phyloP scores from a whole-genome alignment of 1,140 invertebrate genomes.

The Bemisia tabaci region DNA sequence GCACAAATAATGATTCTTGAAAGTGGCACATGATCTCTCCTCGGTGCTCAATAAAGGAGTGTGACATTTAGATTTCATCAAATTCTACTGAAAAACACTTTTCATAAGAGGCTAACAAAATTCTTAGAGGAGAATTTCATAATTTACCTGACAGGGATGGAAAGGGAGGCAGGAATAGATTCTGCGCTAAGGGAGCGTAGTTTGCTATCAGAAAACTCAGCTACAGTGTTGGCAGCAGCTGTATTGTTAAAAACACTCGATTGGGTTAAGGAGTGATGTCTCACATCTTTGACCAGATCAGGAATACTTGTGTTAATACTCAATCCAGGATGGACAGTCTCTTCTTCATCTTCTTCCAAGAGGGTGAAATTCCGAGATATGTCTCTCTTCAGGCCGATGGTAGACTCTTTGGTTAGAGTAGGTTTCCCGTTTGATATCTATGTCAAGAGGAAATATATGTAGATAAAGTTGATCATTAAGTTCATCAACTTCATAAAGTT shows the following conservation, averaged over 20 bases:
- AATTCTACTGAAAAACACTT: too few relatives aligned
- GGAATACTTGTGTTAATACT: conserved; percentile 10
- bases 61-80: too few relatives aligned
- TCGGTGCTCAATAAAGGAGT: too few relatives aligned
- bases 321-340: not conserved
- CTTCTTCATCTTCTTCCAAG: conserved; percentile 48
- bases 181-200: not conserved
- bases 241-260: not conserved
- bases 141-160: not conserved
- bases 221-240: not conserved
- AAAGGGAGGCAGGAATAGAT: not conserved
- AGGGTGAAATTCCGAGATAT: conserved; percentile 60
- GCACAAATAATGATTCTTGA: too few relatives aligned
- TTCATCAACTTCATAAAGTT: too few relatives aligned
- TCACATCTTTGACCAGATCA: conserved; percentile 20
- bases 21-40: too few relatives aligned
- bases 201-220: not conserved
- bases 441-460: too few relatives aligned
- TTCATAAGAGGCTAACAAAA: too few relatives aligned
- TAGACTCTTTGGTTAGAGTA: not conserved
- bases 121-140: too few relatives aligned
- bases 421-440: not conserved
- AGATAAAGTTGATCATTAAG: too few relatives aligned
- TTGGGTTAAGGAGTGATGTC: not conserved
- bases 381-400: conserved; percentile 48